phyloP scores from a whole-genome alignment of 2,113 vertebrate species.

The Aegotheles bennettii region DNA sequence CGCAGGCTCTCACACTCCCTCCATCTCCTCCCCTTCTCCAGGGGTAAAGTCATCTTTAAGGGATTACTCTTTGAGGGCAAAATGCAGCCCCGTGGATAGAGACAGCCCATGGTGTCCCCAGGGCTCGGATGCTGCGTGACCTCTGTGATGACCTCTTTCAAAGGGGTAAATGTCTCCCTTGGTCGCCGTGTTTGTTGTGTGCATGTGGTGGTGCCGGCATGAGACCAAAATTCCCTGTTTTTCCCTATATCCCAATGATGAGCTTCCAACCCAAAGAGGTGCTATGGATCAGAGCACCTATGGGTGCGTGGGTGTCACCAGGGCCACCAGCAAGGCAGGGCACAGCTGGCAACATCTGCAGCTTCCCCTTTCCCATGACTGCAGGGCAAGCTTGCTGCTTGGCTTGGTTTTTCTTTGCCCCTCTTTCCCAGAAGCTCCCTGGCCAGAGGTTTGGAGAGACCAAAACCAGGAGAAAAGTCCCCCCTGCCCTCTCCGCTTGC shows the following conservation, averaged over 20 bases:
- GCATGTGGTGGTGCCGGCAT: background rate
- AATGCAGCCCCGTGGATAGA: background rate
- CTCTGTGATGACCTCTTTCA: conserved; percentile 1
- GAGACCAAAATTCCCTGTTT: background rate
- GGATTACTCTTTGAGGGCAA: conserved; percentile 44
- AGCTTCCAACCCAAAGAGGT: background rate
- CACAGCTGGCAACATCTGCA: background rate
- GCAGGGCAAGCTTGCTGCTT: background rate
- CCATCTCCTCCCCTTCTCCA: background rate
- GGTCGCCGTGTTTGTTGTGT: background rate
- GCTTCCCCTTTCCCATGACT: background rate
- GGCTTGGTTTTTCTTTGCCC: background rate
- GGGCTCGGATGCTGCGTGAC: background rate
- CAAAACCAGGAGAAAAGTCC: background rate
- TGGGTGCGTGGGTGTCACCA: background rate
- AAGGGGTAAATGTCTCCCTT: background rate
- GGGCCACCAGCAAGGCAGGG: background rate
- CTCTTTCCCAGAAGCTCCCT: background rate
- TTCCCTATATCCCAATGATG: accelerated
- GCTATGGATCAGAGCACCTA: background rate
- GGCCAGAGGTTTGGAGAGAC: background rate
- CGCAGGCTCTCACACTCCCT: conserved; percentile 11
- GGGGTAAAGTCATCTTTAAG: background rate
- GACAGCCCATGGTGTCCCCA: background rate
- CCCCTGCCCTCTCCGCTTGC: background rate